Evolutionary conservation across 2,113 vertebrate genomes (phyloP).

Genomic region (Tenebrosternarchus preto): DNA sequence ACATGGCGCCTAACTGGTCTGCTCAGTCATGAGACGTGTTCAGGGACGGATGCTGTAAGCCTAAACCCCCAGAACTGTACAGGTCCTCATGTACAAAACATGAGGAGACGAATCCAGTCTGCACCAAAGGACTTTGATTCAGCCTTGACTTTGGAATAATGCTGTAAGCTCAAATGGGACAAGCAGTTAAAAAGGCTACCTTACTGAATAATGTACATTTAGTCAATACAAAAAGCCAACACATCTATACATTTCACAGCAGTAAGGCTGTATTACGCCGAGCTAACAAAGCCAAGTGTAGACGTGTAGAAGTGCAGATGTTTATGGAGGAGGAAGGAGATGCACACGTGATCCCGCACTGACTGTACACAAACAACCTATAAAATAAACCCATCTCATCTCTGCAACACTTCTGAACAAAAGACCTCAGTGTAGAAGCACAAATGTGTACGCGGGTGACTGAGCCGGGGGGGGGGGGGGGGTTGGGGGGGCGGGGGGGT

Average conservation of each 20-base stretch:
- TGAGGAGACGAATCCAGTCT: conserved; percentile 1
- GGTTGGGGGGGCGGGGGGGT: conserved; percentile 3
- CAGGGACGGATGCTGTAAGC: conserved; percentile 54
- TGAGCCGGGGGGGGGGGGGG: background rate
- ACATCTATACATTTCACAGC: background rate
- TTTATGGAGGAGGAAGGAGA: background rate
- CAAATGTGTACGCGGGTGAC: conserved; percentile 34
- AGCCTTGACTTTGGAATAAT: conserved; percentile 20
- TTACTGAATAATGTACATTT: conserved; percentile 9
- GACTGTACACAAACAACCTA: conserved; percentile 40
- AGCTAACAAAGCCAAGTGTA: conserved; percentile 6
- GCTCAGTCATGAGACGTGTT: conserved; percentile 51
- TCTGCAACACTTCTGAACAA: conserved; percentile 39
- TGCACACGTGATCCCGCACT: conserved; percentile 38
- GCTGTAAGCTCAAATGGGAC: background rate
- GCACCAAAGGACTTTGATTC: conserved; percentile 16
- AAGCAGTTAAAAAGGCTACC: conserved; percentile 16
- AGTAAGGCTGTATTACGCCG: background rate
- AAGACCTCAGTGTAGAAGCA: conserved; percentile 14
- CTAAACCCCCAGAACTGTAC: conserved; percentile 9
- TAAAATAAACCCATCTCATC: conserved; percentile 47
- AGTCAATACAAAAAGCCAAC: background rate
- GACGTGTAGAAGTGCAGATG: conserved; percentile 22
- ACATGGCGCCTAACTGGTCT: conserved; percentile 48
- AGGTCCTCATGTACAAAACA: background rate